Evolutionary conservation across 2,888 invertebrate genomes (phyloP).

Genomic region (Coelopa pilipes): DNA sequence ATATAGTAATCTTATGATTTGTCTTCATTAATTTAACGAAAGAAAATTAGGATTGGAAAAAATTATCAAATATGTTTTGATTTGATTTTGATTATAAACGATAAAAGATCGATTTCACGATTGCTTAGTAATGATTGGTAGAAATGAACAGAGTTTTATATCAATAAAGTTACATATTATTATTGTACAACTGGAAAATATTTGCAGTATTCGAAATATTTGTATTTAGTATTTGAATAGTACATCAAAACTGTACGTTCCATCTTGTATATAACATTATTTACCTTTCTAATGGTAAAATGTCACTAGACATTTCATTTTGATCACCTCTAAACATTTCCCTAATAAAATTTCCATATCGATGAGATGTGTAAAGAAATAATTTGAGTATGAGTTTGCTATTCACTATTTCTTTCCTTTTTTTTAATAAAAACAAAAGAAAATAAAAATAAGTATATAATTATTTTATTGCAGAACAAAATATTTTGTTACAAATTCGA

Average conservation of each 20-base stretch:
- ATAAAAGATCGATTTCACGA: too few species aligned
- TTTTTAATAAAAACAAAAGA: neutral
- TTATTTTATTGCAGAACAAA: neutral
- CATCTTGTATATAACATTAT: conserved; percentile 41
- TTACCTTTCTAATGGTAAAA: conserved; percentile 60
- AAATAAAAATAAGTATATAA: neutral
- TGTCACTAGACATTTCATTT: conserved; percentile 53
- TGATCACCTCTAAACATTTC: conserved; percentile 35
- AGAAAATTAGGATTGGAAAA: too few species aligned
- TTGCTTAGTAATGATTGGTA: neutral
- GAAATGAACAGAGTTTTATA: conserved; percentile 14
- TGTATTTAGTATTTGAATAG: too few species aligned
- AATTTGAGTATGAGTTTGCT: neutral
- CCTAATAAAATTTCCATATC: neutral
- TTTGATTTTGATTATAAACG: too few species aligned
- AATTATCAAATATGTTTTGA: too few species aligned
- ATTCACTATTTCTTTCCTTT: neutral
- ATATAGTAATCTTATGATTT: too few species aligned
- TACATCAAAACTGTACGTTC: too few species aligned
- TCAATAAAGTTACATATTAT: conserved; percentile 7
- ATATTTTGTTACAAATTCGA: conserved; percentile 28
- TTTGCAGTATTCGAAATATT: neutral
- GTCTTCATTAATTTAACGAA: too few species aligned
- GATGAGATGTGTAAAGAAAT: too few species aligned
- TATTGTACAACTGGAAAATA: neutral